Evolutionary conservation across 2,888 invertebrate species (phyloP).

Genomic region (Pelosia muscerda): DNA sequence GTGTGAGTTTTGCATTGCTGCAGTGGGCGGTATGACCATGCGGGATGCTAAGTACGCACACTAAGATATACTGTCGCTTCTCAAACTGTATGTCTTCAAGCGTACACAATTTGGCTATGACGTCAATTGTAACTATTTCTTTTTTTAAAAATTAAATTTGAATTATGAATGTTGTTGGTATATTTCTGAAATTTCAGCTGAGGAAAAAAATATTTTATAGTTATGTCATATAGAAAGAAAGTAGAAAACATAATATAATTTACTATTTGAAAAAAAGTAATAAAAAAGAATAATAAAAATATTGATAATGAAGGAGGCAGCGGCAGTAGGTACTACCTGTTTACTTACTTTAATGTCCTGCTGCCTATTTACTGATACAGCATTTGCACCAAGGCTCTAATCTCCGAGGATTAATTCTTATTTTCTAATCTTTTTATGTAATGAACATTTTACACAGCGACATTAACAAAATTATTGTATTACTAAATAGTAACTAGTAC

Average conservation of each 20-base stretch:
- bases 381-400: too few species aligned
- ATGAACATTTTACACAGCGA: too few species aligned
- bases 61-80: slow-evolving; percentile 39
- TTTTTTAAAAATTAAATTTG: slow-evolving; percentile 4
- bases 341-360: too few species aligned
- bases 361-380: too few species aligned
- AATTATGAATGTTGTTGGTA: too few species aligned
- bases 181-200: neutral
- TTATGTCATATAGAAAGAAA: neutral
- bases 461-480: too few species aligned
- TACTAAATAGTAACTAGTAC: too few species aligned
- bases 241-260: neutral
- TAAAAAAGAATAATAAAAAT: too few species aligned
- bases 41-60: slow-evolving; percentile 61
- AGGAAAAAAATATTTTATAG: neutral
- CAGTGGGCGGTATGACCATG: slow-evolving; percentile 48
- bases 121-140: neutral
- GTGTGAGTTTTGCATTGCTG: slow-evolving; percentile 64
- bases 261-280: neutral
- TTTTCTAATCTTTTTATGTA: too few species aligned
- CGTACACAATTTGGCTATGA: neutral
- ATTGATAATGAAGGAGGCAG: neutral
- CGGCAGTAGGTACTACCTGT: too few species aligned
- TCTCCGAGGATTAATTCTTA: too few species aligned
- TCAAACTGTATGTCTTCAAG: slow-evolving; percentile 17